phyloP scores from a whole-genome alignment of 2,888 invertebrate genomes.

The Esperia sulphurella region DNA sequence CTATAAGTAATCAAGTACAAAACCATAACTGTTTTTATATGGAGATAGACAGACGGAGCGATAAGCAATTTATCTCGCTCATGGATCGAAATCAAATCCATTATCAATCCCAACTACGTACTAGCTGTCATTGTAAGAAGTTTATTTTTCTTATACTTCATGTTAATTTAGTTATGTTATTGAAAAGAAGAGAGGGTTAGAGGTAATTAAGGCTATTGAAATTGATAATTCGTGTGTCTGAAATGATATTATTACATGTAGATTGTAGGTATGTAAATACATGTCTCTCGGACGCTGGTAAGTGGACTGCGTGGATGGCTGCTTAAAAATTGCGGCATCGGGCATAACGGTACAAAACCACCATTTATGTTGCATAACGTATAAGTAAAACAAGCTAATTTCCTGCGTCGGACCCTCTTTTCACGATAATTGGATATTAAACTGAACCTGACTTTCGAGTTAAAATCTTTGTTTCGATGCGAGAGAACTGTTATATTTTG shows the following conservation, averaged over 20 bases:
- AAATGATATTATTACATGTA: slow-evolving; percentile 25
- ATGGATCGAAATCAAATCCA: slow-evolving; percentile 26
- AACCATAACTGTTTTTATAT: slow-evolving; percentile 6
- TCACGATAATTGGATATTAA: slow-evolving; percentile 39
- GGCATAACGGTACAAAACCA: slow-evolving; percentile 58
- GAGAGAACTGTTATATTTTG: slow-evolving; percentile 13
- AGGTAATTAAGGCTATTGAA: no score
- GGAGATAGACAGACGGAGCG: slow-evolving; percentile 30
- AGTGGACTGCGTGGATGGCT: slow-evolving; percentile 27
- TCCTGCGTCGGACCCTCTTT: slow-evolving; percentile 50
- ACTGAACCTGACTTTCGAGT: slow-evolving; percentile 21
- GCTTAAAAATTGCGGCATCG: slow-evolving; percentile 51
- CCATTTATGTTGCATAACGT: slow-evolving; percentile 55
- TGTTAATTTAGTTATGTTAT: no score
- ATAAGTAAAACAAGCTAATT: slow-evolving; percentile 56
- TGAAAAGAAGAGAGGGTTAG: no score
- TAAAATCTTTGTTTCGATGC: slow-evolving; percentile 16
- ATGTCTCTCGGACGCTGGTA: slow-evolving; percentile 35
- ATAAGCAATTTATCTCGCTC: slow-evolving; percentile 28
- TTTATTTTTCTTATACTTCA: not conserved
- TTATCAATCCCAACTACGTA: no score
- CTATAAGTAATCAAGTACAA: no score
- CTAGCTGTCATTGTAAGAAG: not conserved
- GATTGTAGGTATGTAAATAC: slow-evolving; percentile 35
- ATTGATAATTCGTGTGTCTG: slow-evolving; percentile 1